phyloP scores from a whole-genome alignment of 2,113 vertebrate genomes.

The Synodontis membranacea region DNA sequence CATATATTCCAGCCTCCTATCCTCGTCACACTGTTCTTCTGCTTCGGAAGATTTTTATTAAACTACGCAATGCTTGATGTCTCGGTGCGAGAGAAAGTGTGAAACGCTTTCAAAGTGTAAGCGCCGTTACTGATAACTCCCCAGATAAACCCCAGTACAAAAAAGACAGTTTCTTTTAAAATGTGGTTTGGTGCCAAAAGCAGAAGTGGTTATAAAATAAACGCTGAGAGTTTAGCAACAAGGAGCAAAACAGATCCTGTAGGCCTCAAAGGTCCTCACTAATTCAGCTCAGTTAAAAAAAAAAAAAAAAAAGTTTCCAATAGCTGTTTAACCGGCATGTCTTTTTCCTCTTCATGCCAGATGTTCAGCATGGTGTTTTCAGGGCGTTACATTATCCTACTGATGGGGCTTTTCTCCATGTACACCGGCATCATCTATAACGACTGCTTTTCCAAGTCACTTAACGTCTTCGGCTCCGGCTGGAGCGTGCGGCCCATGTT shows the following conservation, averaged over 20 bases:
- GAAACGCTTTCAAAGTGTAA: background rate
- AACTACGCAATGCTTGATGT: background rate
- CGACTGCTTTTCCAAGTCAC: conserved; percentile 96
- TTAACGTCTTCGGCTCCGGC: conserved; percentile 91
- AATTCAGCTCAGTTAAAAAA: background rate
- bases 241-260: background rate
- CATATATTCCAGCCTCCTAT: background rate
- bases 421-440: conserved; percentile 99
- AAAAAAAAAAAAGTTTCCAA: background rate
- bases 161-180: background rate
- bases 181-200: background rate
- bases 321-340: background rate
- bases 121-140: background rate
- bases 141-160: background rate
- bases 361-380: conserved; percentile 94
- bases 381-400: conserved; percentile 93
- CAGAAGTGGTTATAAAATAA: background rate
- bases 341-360: conserved; percentile 61
- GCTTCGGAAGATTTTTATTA: background rate
- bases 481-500: conserved; percentile 97
- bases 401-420: conserved; percentile 96
- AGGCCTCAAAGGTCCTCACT: background rate
- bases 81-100: background rate
- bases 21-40: background rate
- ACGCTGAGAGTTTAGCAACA: background rate